phyloP scores from a whole-genome alignment of 2,113 vertebrate species.

The Apteryx owenii region DNA sequence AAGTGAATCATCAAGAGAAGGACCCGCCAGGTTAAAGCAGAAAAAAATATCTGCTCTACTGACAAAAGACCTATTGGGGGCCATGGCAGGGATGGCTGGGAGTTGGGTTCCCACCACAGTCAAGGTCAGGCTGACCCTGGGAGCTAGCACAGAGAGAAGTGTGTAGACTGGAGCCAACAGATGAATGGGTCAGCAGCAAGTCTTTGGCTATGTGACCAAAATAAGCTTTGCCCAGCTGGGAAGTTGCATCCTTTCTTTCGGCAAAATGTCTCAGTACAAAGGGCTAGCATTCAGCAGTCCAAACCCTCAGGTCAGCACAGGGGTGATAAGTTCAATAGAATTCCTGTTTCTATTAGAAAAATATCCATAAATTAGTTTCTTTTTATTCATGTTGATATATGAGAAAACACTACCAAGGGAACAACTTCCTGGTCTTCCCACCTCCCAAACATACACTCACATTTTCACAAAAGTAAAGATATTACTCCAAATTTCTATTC shows the following conservation, averaged over 20 bases:
- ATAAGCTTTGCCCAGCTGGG: neutral
- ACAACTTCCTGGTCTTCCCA: neutral
- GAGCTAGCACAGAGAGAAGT: neutral
- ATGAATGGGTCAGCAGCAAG: neutral
- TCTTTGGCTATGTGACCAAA: neutral
- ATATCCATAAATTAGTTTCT: neutral
- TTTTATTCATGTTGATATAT: neutral
- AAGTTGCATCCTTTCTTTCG: neutral
- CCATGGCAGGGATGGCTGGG: neutral
- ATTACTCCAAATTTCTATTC: neutral
- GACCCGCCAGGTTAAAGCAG: neutral
- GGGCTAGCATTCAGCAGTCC: neutral
- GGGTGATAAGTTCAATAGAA: neutral
- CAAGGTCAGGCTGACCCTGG: neutral
- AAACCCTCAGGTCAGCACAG: neutral
- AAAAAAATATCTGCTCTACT: neutral
- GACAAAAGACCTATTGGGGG: neutral
- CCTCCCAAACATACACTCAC: neutral
- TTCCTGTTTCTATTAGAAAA: neutral
- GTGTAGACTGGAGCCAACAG: rapidly evolving
- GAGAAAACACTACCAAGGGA: neutral
- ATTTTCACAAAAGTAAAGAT: neutral
- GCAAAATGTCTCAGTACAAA: neutral
- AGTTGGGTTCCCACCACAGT: neutral
- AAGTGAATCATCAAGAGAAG: neutral